Conservation (phyloP, 92 coral and sea anemone genomes). For the Actinostola sp. region DNA sequence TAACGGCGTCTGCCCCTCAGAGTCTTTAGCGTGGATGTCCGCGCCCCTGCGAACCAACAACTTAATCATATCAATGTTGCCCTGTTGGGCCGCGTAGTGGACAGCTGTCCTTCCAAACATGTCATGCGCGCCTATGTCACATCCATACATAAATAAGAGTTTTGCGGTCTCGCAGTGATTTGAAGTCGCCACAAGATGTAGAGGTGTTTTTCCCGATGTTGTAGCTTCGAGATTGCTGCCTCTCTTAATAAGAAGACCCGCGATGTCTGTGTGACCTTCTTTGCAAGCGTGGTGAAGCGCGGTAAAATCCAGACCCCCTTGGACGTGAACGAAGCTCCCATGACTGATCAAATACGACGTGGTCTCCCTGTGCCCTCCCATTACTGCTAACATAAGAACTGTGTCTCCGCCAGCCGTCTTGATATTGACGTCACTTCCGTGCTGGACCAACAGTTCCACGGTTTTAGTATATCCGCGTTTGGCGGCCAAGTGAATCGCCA, state of each 20-base stretch:
- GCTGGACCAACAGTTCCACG: conserved; percentile 60
- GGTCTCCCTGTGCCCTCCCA: conserved; percentile 68
- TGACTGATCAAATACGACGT: conserved; percentile 56
- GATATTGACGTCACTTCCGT: conserved; percentile 69
- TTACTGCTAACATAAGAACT: conserved; percentile 66
- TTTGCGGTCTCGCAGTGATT: conserved; percentile 68
- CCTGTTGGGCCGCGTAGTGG: conserved; percentile 86
- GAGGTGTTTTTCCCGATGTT: conserved; percentile 81
- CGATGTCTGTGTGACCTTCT: conserved; percentile 68
- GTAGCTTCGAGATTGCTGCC: conserved; percentile 77
- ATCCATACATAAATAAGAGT: conserved; percentile 65
- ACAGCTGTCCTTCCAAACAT: conserved; percentile 83
- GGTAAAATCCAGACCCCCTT: conserved; percentile 76
- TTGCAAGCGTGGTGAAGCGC: conserved; percentile 77
- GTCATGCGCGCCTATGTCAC: conserved; percentile 73
- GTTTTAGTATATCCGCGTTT: conserved; percentile 67
- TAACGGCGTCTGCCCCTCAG: conserved; percentile 79
- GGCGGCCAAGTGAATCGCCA: conserved; percentile 71
- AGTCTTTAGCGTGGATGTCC: conserved; percentile 65
- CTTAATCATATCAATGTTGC: conserved; percentile 65
- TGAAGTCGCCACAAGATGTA: conserved; percentile 68
- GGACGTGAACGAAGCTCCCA: conserved; percentile 62
- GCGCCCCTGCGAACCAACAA: conserved; percentile 61
- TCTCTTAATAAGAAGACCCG: conserved; percentile 59
- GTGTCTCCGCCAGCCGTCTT: conserved; percentile 76